Evolutionary conservation across 2,113 vertebrate genomes (phyloP), one percentile per base, ranked within the genome.

Genomic region (Leptosomus discolor): DNA sequence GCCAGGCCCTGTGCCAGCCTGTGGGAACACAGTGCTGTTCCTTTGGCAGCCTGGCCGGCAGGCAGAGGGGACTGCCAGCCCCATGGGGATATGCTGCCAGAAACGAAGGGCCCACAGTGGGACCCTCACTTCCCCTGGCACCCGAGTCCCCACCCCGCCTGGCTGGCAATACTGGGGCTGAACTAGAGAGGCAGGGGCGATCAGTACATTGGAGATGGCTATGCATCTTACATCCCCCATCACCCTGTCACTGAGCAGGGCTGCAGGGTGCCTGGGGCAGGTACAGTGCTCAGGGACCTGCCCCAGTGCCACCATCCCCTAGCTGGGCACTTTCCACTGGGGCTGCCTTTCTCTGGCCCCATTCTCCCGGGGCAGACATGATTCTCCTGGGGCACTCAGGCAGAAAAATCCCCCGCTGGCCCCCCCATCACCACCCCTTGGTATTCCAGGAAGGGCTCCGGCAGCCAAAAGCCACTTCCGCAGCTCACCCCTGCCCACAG

Each of bases 371-470:
- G 89, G 80, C 43, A 29, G 91, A 88, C 93, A 91, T 48, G 32
- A 97, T 96, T 97, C 87, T 96, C 93, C 56, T 2, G 1, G 77
- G 69, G 87, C 84, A 1, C 81, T 97, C 96, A 97, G 94, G 96
- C 96, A 96, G 96, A 97, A 97, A 92, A 96, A 94, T 97, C 94
- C 94, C 91, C 93, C 86, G 26, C 86, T 6, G 20, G 88, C 88
- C 92, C 71, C 81, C 92, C 78, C 91, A 85, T 20, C 3, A 1
- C 92, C 85, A 88, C 95, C 96, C 96, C 96, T 96, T 95, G 88
- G 84, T 97, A 96, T 97, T 96, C 91, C 60, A 3, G 83, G 95
- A 94, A 96, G 83, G 68, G 83, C 56, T 94, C 83, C 83, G 0
- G 0, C 63, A 88, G 96, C 92, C 96, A 97, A 97, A 76, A 90